Percentiles rank a stretch among this genome's conserved stretches.
Conservation (phyloP, 2,113 vertebrate species). For the Oxygymnocypris stewartii region DNA sequence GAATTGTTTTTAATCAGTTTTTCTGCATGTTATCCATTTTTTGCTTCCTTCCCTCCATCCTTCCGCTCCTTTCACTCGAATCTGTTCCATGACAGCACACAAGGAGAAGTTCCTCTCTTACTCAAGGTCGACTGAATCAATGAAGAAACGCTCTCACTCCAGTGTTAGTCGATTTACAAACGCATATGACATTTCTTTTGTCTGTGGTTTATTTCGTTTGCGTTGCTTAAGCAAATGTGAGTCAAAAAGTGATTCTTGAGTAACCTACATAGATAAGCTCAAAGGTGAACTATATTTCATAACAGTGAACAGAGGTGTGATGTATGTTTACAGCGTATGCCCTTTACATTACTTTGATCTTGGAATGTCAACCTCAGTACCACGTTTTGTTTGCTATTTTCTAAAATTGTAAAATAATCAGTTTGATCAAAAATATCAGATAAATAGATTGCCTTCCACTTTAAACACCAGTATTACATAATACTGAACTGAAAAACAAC, state of each 20-base stretch:
- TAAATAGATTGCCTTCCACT: background rate
- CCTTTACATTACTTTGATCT: constrained; percentile 4
- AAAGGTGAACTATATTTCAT: constrained; percentile 21
- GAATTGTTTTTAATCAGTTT: constrained; percentile 60
- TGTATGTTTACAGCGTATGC: background rate
- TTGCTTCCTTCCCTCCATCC: constrained; percentile 60
- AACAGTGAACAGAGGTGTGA: background rate
- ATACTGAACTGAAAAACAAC: no score
- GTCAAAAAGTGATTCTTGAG: background rate
- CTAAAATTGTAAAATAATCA: background rate
- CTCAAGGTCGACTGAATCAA: constrained; percentile 20
- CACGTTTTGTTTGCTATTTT: background rate
- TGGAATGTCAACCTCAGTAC: background rate
- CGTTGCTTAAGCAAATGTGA: background rate
- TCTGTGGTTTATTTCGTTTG: background rate
- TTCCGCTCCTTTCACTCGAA: constrained; percentile 54
- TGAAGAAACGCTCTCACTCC: background rate
- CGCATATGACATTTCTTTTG: background rate
- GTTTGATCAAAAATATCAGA: background rate
- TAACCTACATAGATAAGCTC: constrained; percentile 10
- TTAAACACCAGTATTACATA: background rate
- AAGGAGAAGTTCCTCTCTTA: constrained; percentile 23
- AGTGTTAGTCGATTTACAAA: background rate
- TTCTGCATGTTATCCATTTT: constrained; percentile 61
- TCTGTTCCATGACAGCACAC: constrained; percentile 43